Conservation (phyloP, 2,113 vertebrate genomes). For the Brachyhypopomus gauderio region DNA sequence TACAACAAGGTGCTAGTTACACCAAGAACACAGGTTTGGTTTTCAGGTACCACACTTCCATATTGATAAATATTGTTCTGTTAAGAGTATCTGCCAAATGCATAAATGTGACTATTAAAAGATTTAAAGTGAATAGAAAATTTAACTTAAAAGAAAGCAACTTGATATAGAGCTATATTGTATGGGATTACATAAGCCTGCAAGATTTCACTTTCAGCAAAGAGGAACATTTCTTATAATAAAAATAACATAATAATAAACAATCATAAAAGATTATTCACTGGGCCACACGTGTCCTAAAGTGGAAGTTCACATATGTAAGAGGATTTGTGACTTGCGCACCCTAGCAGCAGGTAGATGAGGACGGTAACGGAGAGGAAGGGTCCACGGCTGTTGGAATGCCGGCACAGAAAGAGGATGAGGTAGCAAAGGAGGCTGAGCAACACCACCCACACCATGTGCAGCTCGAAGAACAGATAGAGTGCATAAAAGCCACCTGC, state of each 20-base stretch:
- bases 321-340: conserved; percentile 12
- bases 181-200: too few relatives aligned
- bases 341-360: conserved; percentile 88
- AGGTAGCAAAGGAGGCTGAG: conserved; percentile 85
- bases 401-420: conserved; percentile 79
- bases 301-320: background rate
- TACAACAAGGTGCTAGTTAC: too few relatives aligned
- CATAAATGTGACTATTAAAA: too few relatives aligned
- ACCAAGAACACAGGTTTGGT: too few relatives aligned
- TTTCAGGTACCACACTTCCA: too few relatives aligned
- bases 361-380: conserved; percentile 85
- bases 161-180: too few relatives aligned
- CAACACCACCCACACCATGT: conserved; percentile 87
- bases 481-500: conserved; percentile 79
- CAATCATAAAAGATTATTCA: background rate
- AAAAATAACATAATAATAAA: background rate
- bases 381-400: conserved; percentile 77
- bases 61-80: too few relatives aligned
- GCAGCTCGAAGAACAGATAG: conserved; percentile 84
- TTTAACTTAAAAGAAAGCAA: too few relatives aligned
- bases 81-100: too few relatives aligned
- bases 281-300: background rate
- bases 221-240: too few relatives aligned
- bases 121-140: too few relatives aligned
- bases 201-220: too few relatives aligned